Conservation (phyloP, 2,113 vertebrate genomes). For the Phocoena phocoena region DNA sequence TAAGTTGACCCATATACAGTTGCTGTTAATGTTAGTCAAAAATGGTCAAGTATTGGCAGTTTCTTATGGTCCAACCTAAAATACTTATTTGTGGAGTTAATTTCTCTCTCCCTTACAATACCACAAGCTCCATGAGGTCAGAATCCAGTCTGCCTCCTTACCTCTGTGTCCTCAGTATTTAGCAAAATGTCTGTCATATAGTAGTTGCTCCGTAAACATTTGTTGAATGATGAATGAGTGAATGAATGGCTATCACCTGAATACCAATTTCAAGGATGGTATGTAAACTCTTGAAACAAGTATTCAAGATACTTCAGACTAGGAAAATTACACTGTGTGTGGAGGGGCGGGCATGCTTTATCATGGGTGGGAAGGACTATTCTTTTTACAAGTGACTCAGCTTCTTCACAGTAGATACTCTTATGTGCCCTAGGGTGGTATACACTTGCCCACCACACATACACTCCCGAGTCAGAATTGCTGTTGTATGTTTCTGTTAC, state of each 20-base stretch:
- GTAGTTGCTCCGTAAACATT: not conserved
- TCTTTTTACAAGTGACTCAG: not conserved
- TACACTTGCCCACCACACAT: not conserved
- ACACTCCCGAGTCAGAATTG: not conserved
- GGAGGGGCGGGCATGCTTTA: not conserved
- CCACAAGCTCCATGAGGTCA: not conserved
- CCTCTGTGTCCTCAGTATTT: not conserved
- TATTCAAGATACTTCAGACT: not conserved
- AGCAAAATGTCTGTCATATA: not conserved
- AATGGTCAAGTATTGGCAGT: not conserved
- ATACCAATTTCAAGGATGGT: not conserved
- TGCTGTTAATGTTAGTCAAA: not conserved
- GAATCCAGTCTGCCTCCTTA: not conserved
- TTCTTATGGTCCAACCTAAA: not conserved
- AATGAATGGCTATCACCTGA: not conserved
- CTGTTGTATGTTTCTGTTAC: not conserved
- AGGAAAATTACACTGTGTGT: not conserved
- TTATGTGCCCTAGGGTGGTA: not conserved
- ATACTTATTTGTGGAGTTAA: not conserved
- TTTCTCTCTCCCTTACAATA: not conserved
- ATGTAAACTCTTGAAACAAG: not conserved
- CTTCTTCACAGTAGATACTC: not conserved
- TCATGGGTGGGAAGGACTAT: no score
- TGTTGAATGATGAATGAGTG: not conserved
- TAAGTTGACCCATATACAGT: not conserved